phyloP scores from a whole-genome alignment of 2,888 invertebrate genomes.

The Melolontha melolontha region DNA sequence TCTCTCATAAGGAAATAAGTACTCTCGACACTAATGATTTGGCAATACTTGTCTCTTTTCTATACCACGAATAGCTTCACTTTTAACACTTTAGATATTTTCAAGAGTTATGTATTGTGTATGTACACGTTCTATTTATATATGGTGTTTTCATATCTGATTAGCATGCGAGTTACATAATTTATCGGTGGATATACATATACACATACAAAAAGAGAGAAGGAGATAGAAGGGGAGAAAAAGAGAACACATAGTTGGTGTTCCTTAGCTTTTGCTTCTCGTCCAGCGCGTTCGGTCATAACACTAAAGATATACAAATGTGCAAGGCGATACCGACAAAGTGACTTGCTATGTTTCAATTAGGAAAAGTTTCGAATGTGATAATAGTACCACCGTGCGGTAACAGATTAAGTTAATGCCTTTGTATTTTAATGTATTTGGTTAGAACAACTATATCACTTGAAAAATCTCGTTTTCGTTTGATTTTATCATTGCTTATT shows the following conservation, averaged over 20 bases:
- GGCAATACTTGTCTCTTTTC: constrained; percentile 17
- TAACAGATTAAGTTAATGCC: no score
- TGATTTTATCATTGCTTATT: no score
- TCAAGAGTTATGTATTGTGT: constrained; percentile 24
- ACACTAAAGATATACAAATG: constrained; percentile 36
- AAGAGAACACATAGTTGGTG: no score
- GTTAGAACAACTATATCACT: no score
- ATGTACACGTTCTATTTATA: constrained; percentile 32
- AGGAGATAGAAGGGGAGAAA: no score
- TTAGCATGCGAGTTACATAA: constrained; percentile 36
- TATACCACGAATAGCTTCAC: neutral
- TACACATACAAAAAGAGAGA: neutral
- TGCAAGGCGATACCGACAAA: constrained; percentile 27
- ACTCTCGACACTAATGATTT: constrained; percentile 19
- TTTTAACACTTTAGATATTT: constrained; percentile 32
- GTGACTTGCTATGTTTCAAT: constrained; percentile 34
- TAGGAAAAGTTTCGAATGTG: constrained; percentile 34
- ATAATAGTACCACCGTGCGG: no score
- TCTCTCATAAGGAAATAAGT: neutral
- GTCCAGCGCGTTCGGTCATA: constrained; percentile 12
- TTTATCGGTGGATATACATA: constrained; percentile 26
- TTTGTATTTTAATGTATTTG: no score
- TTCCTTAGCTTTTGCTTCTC: neutral
- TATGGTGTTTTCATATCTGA: constrained; percentile 32
- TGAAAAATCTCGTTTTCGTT: no score